A percentile compares a stretch with the other conserved stretches of the same genome.
Conservation (phyloP, 2,113 vertebrate genomes). For the Chamaea fasciata region DNA sequence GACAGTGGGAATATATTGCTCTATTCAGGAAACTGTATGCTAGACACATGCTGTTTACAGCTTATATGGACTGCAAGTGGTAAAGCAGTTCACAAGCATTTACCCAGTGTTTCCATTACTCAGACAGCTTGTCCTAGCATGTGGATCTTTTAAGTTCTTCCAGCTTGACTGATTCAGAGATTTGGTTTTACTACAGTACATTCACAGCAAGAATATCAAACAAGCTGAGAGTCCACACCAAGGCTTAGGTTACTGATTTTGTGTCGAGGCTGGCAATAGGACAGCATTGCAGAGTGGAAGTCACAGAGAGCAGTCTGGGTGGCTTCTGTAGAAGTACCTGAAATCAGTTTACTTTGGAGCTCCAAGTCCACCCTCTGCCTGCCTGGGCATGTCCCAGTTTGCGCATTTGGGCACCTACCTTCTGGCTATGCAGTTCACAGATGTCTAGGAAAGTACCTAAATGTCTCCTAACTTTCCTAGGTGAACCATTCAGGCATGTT, state of each 20-base stretch:
- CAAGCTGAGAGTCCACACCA: rapidly evolving
- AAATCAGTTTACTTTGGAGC: neutral
- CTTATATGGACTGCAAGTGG: neutral
- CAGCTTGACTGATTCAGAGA: neutral
- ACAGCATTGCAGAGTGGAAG: neutral
- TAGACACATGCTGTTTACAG: neutral
- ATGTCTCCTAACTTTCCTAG: neutral
- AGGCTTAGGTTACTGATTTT: neutral
- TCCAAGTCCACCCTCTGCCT: neutral
- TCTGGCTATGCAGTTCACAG: neutral
- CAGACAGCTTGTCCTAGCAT: neutral
- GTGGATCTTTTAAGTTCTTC: neutral
- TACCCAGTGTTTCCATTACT: neutral
- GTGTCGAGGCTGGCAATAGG: neutral
- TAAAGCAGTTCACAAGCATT: neutral
- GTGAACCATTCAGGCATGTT: neutral
- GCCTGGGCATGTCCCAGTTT: rapidly evolving
- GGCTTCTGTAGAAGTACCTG: neutral
- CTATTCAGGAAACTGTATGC: neutral
- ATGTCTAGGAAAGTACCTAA: neutral
- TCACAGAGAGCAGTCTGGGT: neutral
- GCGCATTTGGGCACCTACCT: neutral
- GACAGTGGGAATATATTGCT: neutral
- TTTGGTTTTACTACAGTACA: neutral
- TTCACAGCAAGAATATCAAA: neutral